Evolutionary conservation across 2,888 invertebrate species (phyloP).

Genomic region (Formica aserva): DNA sequence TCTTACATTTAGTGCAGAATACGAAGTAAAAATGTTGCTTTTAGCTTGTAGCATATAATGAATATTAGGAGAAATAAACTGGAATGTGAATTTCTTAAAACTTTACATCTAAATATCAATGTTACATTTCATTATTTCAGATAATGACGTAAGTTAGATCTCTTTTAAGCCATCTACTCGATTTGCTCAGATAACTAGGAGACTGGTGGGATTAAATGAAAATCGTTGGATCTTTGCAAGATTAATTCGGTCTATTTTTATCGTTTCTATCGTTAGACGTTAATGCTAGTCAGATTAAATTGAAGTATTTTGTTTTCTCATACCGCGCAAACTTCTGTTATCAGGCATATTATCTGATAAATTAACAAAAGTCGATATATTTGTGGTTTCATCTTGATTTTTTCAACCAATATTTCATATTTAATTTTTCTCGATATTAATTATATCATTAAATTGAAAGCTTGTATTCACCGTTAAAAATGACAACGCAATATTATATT

Average conservation of each 20-base stretch:
- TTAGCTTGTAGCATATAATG: background rate
- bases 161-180: background rate
- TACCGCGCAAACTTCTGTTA: background rate
- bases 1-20: background rate
- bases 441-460: background rate
- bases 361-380: background rate
- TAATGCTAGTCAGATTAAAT: background rate
- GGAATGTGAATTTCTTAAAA: background rate
- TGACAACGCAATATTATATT: background rate
- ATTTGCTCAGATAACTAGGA: background rate
- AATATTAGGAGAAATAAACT: background rate
- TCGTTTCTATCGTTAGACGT: background rate
- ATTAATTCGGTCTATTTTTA: slow-evolving; percentile 1
- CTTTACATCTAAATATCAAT: background rate
- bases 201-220: background rate
- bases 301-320: slow-evolving; percentile 3
- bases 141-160: background rate
- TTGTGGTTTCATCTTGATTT: background rate
- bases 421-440: background rate
- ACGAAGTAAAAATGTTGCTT: background rate
- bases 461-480: background rate
- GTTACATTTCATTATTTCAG: background rate
- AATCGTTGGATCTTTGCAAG: background rate
- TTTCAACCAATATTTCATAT: background rate
- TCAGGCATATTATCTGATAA: background rate